Evolutionary conservation across 2,888 invertebrate genomes (phyloP).

Genomic region (Anoncus sp.): DNA sequence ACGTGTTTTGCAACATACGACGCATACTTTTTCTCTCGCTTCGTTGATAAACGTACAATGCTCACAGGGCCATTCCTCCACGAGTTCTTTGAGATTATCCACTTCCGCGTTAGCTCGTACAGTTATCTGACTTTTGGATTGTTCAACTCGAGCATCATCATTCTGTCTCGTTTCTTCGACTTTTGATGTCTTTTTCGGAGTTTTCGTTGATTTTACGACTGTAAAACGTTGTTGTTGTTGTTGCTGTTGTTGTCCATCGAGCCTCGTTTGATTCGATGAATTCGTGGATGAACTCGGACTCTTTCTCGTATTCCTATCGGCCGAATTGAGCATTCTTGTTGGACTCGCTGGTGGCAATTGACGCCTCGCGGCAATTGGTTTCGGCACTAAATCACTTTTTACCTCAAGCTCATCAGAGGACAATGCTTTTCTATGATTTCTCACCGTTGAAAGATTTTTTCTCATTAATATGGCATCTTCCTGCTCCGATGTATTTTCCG

Average conservation of each 20-base stretch:
- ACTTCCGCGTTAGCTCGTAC: neutral
- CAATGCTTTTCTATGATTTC: slow-evolving; percentile 55
- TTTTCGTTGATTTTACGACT: neutral
- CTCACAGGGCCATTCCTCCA: slow-evolving; percentile 92
- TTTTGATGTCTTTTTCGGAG: neutral
- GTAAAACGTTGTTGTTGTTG: neutral
- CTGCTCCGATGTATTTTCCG: slow-evolving; percentile 53
- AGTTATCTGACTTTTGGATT: neutral
- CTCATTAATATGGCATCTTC: slow-evolving; percentile 53
- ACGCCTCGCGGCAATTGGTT: slow-evolving; percentile 45
- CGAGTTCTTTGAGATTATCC: slow-evolving; percentile 39
- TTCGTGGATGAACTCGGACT: neutral
- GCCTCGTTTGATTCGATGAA: neutral
- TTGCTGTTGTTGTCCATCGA: no score
- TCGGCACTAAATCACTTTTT: slow-evolving; percentile 12
- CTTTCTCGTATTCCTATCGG: neutral
- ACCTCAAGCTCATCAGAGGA: slow-evolving; percentile 61
- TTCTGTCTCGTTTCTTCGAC: neutral
- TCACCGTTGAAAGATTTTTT: slow-evolving; percentile 29
- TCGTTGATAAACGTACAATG: slow-evolving; percentile 96
- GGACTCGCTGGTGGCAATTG: slow-evolving; percentile 44
- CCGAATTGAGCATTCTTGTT: slow-evolving; percentile 9
- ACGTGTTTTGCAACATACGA: slow-evolving; percentile 93
- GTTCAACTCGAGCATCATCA: neutral
- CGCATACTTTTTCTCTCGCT: slow-evolving; percentile 90